Percentiles rank a stretch among this genome's conserved stretches.
Conservation (phyloP, 2,888 invertebrate genomes). For the Ophion ellenae region DNA sequence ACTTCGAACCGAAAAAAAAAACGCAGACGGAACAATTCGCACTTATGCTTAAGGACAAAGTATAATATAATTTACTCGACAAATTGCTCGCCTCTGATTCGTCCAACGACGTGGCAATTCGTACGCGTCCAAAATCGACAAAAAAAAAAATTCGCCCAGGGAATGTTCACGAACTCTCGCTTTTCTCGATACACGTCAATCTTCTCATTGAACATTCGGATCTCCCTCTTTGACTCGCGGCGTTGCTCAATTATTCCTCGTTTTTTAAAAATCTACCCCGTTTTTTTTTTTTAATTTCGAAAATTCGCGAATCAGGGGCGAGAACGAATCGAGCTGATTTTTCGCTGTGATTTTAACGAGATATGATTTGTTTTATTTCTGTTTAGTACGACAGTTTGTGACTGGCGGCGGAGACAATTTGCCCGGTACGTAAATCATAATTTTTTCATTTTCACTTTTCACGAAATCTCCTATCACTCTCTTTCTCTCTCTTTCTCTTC, state of each 20-base stretch:
- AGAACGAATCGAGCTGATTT: conserved; percentile 76
- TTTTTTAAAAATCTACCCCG: conserved; percentile 37
- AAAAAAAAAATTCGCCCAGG: not conserved
- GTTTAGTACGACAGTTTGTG: conserved; percentile 85
- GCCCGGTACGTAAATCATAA: conserved; percentile 85
- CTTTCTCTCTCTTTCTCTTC: conserved; percentile 61
- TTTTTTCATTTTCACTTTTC: conserved; percentile 80
- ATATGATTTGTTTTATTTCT: conserved; percentile 84
- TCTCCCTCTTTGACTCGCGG: not conserved
- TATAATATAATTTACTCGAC: conserved; percentile 73
- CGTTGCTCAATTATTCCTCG: not conserved
- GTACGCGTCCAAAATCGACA: not conserved
- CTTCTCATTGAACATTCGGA: not conserved
- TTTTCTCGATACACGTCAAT: not conserved
- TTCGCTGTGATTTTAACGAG: conserved; percentile 80
- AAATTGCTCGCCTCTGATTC: conserved; percentile 79
- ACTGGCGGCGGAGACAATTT: conserved; percentile 85
- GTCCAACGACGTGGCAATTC: conserved; percentile 40
- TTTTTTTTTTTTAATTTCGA: conserved; percentile 41
- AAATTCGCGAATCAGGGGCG: conserved; percentile 72
- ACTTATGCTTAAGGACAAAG: conserved; percentile 69
- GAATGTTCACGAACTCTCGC: not conserved
- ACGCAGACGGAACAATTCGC: conserved; percentile 51
- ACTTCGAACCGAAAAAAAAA: conserved; percentile 32
- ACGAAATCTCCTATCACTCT: conserved; percentile 62